Evolutionary conservation across 1,140 invertebrate genomes (phyloP).

Genomic region (Ruditapes philippinarum): DNA sequence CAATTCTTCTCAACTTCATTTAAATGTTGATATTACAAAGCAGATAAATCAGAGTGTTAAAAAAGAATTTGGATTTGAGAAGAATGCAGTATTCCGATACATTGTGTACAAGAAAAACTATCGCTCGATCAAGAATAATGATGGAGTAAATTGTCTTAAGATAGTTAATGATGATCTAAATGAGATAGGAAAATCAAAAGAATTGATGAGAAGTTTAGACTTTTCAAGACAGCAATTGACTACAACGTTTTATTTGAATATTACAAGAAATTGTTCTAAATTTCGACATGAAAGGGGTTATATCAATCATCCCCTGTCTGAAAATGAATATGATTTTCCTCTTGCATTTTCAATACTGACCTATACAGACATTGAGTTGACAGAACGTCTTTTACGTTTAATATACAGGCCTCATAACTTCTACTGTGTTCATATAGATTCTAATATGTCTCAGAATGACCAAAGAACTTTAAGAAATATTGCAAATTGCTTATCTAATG

Average conservation of each 20-base stretch:
- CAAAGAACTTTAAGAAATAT: not conserved
- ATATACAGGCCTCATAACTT: constrained; percentile 84
- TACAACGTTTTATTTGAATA: not conserved
- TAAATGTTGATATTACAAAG: no score
- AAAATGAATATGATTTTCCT: constrained; percentile 57
- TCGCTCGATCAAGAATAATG: not conserved
- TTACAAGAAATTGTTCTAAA: not conserved
- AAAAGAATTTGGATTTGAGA: no score
- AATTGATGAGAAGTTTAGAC: not conserved
- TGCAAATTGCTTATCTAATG: constrained; percentile 43
- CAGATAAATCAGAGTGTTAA: no score
- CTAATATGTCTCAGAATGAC: constrained; percentile 39
- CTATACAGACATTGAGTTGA: constrained; percentile 79
- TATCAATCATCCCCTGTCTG: constrained; percentile 40
- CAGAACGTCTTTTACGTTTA: constrained; percentile 79
- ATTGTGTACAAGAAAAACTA: not conserved
- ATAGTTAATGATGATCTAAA: not conserved
- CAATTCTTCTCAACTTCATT: no score
- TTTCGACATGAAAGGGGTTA: constrained; percentile 37
- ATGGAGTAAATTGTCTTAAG: not conserved
- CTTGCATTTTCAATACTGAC: constrained; percentile 76
- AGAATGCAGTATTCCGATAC: not conserved
- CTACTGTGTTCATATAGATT: constrained; percentile 85
- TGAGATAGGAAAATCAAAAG: not conserved
- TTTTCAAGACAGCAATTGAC: not conserved